Evolutionary conservation across 2,113 vertebrate species (phyloP), one percentile per base, ranked within the genome.

Genomic region (Leptobrachium ailaonicum): DNA sequence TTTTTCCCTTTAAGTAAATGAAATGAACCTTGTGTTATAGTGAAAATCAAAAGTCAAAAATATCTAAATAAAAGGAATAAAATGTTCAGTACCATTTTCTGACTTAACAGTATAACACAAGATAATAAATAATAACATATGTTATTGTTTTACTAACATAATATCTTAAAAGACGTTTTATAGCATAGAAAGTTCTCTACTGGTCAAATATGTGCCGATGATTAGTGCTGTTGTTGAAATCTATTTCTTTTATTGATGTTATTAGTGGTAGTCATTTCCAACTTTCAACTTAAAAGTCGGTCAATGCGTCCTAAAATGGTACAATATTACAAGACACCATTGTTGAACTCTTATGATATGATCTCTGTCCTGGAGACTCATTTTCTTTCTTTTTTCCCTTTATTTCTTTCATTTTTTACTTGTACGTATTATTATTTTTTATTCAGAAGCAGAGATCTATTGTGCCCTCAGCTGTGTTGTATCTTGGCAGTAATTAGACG

Each of bases 1-100:
- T 32, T 82, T 50, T 50, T 50, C 87, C 14, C 85, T 87, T 89
- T 84, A 85, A 87, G 87, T 81, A 81, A 88, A 88, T 85, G 83
- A 82, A 86, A 84, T 83, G 87, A 85, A 73, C 76, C 82, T 80
- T 84, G 62, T 74, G 83, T 88, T 87, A 79, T 79, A 88, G 85
- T 79, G 72, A 62, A 41, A 88, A 54, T 86, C 79, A 80, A 76
- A 87, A 76, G 83, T 88, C 84, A 90, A 86, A 86, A 85, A 84
- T 74, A 85, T 79, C 84, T 75, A 85, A 85, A 87, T 71, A 73
- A 4, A 83, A 83, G 63, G 53, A 86, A 86, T 69, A 83, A 85
- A 77, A 82, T 80, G 76, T 75, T 32, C 40, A 7, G n/a, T 64
- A 32, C 20, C 20, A 32, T 32, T 32, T 32, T 32, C 20, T 32